Evolutionary conservation across 2,888 invertebrate genomes (phyloP), one percentile per base, ranked within the genome.

Genomic region (Drosophila borealis): DNA sequence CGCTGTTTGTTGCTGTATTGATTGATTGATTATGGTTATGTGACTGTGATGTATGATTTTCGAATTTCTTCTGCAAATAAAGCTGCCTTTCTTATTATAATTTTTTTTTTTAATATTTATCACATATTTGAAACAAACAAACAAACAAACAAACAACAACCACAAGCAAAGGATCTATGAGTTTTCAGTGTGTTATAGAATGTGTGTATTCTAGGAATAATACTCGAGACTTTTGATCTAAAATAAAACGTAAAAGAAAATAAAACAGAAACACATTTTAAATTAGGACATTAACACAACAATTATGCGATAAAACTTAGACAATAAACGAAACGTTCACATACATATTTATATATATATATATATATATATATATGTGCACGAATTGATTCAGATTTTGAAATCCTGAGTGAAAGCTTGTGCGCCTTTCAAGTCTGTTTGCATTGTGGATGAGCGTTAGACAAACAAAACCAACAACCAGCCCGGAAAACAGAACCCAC

Each of bases 151-250:
- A 51, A 51, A 39, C 42, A 57, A 64, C 63, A 63, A 56, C 46
- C 13, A 59, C 14, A 54, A 41, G 5, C 9, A 34, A 14, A 21
- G 10, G 11, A 39, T 21, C 14, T 21, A 55, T 21, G 2, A 8
- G 29, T 25, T 25, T 25, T 25, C 25, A 25, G 25, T 25, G 25
- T 25, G 25, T 8, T 41, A 11, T 41, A n/a, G 29, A 29, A 17
- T 48, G 53, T 71, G 51, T 46, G 49, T 64, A 48, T 65, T 79
- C 78, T 81, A 88, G 68, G 81, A 81, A 81, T 81, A 88, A 79
- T 79, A 89, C 78, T 89, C 91, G 85, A 84, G 73, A 85, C 86
- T 90, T 78, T 91, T 90, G 83, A 91, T 90, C 91, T 91, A 92
- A 84, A 91, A 92, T 80, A 85, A 90, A 83, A 91, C 72, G 69